Evolutionary conservation across 2,797 vertebrate genomes (phyloP), one percentile per base, ranked within the genome.

Genomic region (Anabas testudineus): DNA sequence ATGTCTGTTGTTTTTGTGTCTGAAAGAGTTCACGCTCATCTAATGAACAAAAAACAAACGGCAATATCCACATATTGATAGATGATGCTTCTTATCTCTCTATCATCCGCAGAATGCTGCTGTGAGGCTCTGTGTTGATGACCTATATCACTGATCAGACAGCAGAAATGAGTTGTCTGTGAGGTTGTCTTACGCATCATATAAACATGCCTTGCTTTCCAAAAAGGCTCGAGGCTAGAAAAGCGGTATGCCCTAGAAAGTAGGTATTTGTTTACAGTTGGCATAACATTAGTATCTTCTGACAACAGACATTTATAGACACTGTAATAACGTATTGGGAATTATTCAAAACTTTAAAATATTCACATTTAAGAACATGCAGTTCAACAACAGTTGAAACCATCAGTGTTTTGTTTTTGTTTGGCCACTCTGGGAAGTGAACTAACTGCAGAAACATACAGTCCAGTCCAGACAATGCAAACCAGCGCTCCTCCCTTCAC

Each of bases 211-310:
- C 24, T 46, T 60, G 26, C 21, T 69, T 73, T 55, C 55, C 39
- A 56, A 76, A 72, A 26, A 71, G 19, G 15, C 39, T 54, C 41
- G 3, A 45, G 48, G 15, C 32, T 57, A n/a, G 45, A 67, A 75
- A 59, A 51, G 18, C 39, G 7, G 24, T 8, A 16, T 7, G 24
- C 24, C 7, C 42, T 22, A 55, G 45, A 37, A 57, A 54, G 7
- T 10, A 61, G 19, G 21, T 21, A 30, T 77, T 72, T 80, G 45
- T 80, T 80, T 26, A 7, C 16, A 1, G 56, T 75, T 80, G 58
- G 2, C 59, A 48, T 68, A 48, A 32, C 55, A 47, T 78, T 66
- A 36, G 56, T 41, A 9, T 28, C 19, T 56, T 55, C 22, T 37
- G 18, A 53, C 57, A 60, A 45, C 3, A 1, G n/a, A 54, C 24